These are phyloP conservation scores for Catharus minimus DNA, from an alignment of 2,113 vertebrate species.

Conservation along the genomic window DNA sequence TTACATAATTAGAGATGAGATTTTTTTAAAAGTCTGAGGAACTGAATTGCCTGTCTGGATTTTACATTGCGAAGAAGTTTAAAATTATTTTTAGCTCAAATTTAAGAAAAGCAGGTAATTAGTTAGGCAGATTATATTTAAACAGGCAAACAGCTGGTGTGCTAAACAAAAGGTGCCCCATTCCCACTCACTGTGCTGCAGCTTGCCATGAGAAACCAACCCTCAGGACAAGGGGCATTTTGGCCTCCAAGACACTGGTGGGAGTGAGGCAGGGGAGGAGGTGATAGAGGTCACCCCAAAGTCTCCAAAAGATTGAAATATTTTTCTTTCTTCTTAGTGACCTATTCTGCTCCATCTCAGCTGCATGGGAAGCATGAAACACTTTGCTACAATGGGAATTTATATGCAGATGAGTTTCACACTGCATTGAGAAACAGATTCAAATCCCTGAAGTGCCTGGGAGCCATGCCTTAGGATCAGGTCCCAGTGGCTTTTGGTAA, in stretches of 20 bases:
- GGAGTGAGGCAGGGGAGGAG: neutral
- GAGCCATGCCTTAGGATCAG: neutral
- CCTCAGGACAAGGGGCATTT: neutral
- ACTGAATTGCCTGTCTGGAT: neutral
- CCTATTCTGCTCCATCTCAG: neutral
- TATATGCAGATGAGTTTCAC: neutral
- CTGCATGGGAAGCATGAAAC: neutral
- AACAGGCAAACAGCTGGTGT: neutral
- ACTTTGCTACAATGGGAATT: conserved; percentile 11
- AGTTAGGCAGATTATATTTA: neutral
- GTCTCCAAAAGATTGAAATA: conserved; percentile 11
- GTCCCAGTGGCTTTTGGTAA: neutral
- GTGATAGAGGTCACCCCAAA: neutral
- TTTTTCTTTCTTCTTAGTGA: conserved; percentile 4
- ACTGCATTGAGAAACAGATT: neutral
- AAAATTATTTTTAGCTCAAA: neutral
- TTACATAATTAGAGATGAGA: neutral
- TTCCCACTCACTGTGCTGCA: neutral
- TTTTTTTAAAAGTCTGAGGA: neutral
- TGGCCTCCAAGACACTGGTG: neutral
- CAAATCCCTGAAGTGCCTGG: conserved; percentile 2
- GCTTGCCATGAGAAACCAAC: neutral
- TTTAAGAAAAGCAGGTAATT: neutral
- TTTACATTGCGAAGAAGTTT: neutral
- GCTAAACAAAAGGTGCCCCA: neutral